These are phyloP conservation scores for Drosophila quinaria DNA, from an alignment of 2,888 invertebrate species.

Conservation along the genomic window DNA sequence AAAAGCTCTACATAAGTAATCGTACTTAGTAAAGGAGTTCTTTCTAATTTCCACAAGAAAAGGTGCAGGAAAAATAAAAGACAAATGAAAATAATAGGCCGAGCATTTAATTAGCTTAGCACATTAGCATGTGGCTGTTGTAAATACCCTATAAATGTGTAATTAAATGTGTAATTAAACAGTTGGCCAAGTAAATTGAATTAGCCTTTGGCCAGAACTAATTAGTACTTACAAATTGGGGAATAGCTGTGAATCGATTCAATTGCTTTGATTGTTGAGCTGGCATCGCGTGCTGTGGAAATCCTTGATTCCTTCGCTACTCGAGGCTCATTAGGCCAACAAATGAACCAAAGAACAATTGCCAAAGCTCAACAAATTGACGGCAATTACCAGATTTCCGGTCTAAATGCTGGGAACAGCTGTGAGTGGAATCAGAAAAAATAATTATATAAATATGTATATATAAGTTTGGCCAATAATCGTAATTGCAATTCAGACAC, in stretches of 20 bases:
- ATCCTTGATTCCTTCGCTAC: neutral
- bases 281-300: constrained; percentile 33
- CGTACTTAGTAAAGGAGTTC: neutral
- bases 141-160: constrained; percentile 15
- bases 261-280: constrained; percentile 35
- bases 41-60: neutral
- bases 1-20: neutral
- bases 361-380: constrained; percentile 52
- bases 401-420: constrained; percentile 26
- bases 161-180: constrained; percentile 30
- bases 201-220: constrained; percentile 1
- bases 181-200: constrained; percentile 13
- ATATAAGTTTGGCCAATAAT: constrained; percentile 33
- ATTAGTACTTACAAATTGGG: constrained; percentile 18
- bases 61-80: no score
- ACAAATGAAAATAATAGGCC: neutral
- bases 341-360: constrained; percentile 40
- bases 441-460: neutral
- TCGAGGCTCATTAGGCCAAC: constrained; percentile 13
- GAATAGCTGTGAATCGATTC: constrained; percentile 22
- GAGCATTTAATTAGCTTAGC: constrained; percentile 14
- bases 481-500: constrained; percentile 48
- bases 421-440: constrained; percentile 2
- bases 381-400: constrained; percentile 70
- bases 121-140: neutral